Conservation (phyloP, 2,888 invertebrate genomes). For the Margaritifera margaritifera region DNA sequence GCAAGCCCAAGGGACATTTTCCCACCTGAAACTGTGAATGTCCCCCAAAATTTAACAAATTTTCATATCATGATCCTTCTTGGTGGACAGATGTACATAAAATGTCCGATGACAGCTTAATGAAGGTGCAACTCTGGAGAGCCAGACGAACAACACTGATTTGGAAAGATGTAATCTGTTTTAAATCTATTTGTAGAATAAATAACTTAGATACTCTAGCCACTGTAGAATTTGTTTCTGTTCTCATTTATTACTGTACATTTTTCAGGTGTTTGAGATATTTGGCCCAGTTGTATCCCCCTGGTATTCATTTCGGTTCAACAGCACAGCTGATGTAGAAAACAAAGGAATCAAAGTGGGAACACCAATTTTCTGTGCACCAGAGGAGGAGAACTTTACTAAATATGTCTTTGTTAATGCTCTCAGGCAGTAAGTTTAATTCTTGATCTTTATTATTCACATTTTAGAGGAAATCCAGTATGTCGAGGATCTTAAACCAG, state of each 20-base stretch:
- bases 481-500: not conserved
- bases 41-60: too few species aligned
- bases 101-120: too few species aligned
- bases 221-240: not conserved
- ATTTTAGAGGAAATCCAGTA: not conserved
- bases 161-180: too few species aligned
- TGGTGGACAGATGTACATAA: too few species aligned
- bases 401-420: slow-evolving; percentile 68
- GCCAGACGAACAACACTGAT: too few species aligned
- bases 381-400: slow-evolving; percentile 81
- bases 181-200: too few species aligned
- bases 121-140: too few species aligned
- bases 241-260: not conserved
- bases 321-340: slow-evolving; percentile 83
- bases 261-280: slow-evolving; percentile 85
- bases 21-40: too few species aligned
- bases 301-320: slow-evolving; percentile 92
- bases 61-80: too few species aligned
- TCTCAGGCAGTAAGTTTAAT: slow-evolving; percentile 76
- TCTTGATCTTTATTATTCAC: not conserved
- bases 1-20: too few species aligned
- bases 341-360: slow-evolving; percentile 81
- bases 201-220: too few species aligned
- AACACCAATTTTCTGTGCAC: slow-evolving; percentile 87
- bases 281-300: slow-evolving; percentile 90